phyloP scores from a whole-genome alignment of 1,140 invertebrate species.

The Druon quercuslanigerum region DNA sequence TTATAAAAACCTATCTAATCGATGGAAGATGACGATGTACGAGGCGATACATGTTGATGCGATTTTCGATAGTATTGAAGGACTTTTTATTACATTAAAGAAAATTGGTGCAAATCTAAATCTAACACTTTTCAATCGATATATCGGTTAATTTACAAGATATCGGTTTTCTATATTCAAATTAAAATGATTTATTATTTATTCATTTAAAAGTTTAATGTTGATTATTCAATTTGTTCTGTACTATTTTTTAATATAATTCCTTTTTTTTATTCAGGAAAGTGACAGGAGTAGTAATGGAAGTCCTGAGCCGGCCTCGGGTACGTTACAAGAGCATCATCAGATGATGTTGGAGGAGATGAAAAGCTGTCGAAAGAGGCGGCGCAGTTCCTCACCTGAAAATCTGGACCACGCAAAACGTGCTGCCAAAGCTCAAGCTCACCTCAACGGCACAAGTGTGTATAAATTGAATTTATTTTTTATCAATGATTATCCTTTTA shows the following conservation, averaged over 20 bases:
- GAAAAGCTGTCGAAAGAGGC: constrained; percentile 68
- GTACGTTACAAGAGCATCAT: constrained; percentile 72
- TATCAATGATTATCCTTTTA: neutral
- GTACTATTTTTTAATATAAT: neutral
- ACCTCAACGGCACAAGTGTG: constrained; percentile 87
- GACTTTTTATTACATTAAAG: too few species aligned
- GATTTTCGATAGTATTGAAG: too few species aligned
- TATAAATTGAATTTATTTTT: constrained; percentile 59
- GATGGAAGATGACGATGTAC: too few species aligned
- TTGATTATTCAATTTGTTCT: too few species aligned
- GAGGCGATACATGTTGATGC: too few species aligned
- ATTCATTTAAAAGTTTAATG: too few species aligned
- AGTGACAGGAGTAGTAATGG: constrained; percentile 83
- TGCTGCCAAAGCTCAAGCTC: constrained; percentile 73
- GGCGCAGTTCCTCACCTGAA: constrained; percentile 68
- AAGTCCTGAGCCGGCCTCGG: constrained; percentile 79
- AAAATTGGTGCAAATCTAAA: too few species aligned
- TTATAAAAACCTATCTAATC: too few species aligned
- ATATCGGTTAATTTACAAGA: too few species aligned
- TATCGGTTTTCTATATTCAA: too few species aligned
- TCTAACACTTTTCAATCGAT: too few species aligned
- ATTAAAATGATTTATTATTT: too few species aligned
- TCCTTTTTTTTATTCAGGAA: constrained; percentile 76
- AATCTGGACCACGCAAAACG: constrained; percentile 73
- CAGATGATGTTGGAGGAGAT: constrained; percentile 69